phyloP scores from a whole-genome alignment of 2,797 vertebrate genomes.

The Todus mexicanus region DNA sequence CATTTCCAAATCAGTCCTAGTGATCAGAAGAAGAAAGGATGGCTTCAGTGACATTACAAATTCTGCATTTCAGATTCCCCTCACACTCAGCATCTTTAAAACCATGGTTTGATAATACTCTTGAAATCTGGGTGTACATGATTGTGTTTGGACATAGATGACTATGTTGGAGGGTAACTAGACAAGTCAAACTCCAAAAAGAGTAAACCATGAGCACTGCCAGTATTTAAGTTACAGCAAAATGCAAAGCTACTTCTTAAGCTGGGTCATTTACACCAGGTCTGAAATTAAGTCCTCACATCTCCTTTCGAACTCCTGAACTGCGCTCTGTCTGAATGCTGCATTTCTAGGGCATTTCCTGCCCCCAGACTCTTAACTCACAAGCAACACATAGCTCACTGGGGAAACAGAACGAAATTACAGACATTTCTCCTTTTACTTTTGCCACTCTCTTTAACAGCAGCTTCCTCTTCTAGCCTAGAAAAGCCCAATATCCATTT shows the following conservation, averaged over 20 bases:
- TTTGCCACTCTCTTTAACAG: background rate
- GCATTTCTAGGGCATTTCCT: background rate
- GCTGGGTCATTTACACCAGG: background rate
- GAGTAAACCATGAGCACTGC: background rate
- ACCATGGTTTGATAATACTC: background rate
- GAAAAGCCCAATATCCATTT: background rate
- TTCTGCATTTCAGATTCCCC: slow-evolving; percentile 28
- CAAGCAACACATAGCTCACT: background rate
- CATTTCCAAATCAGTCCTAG: slow-evolving; percentile 2
- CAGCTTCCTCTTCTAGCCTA: background rate
- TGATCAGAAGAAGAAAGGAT: background rate
- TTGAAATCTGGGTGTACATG: background rate
- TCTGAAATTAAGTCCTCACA: background rate
- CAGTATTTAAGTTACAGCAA: background rate
- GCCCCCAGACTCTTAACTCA: background rate
- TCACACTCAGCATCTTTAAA: slow-evolving; percentile 7
- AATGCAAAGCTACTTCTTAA: background rate
- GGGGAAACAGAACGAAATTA: background rate
- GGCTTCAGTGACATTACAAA: background rate
- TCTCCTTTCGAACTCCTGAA: background rate
- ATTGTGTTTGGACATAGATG: background rate
- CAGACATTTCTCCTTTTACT: background rate
- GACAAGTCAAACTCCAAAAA: background rate
- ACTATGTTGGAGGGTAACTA: background rate
- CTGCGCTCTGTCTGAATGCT: background rate